Base-by-base conservation (phyloP, 2,888 invertebrate genomes). In the Adelognathus sp. region DNA sequence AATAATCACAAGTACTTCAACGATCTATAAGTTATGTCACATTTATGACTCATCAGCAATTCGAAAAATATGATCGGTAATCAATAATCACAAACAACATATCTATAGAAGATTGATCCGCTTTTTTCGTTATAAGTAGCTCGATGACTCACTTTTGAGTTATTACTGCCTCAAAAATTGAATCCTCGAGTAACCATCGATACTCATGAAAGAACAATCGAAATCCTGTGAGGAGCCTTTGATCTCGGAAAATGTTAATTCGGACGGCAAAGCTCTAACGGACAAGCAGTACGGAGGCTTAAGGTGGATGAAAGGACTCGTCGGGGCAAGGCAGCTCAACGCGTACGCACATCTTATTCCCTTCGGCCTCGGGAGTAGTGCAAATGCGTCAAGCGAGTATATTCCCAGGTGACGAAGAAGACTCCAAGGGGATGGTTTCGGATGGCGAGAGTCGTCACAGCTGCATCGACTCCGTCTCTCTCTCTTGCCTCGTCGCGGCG, bases 391-490 rank as follows among this genome's bases (percentile, higher is more conserved):
- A 29, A 29, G 52, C n/a, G 39, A 0, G n/a, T 5, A 31, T 41
- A 67, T 67, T 67, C 67, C 67, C 67, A 54, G 18, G 54, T 41
- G 67, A 67, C 29, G 27, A 16, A 14, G 52, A 36, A 33, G 50
- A 50, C 58, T 36, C n/a, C n/a, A 21, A 11, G 21, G 18, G 11
- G 24, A 21, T 1, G 18, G 66, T 27, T 14, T n/a, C 54, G 29
- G 27, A 27, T 54, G 66, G 5, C 66, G 61, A 61, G 39, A 14
- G 54, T 73, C 52, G 67, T 67, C 64, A 46, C 54, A 73, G 63
- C 77, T 67, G 67, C 75, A 50, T 75, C 46, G 39, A 29, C 39
- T 64, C 54, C 56, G 56, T 52, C 33, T n/a, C n/a, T n/a, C 16
- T 69, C 41, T 21, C 46, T 33, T 29, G 27, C 36, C 27, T 46